Base-by-base conservation (phyloP, 2,113 vertebrate species). In the Scytalopus superciliaris region DNA sequence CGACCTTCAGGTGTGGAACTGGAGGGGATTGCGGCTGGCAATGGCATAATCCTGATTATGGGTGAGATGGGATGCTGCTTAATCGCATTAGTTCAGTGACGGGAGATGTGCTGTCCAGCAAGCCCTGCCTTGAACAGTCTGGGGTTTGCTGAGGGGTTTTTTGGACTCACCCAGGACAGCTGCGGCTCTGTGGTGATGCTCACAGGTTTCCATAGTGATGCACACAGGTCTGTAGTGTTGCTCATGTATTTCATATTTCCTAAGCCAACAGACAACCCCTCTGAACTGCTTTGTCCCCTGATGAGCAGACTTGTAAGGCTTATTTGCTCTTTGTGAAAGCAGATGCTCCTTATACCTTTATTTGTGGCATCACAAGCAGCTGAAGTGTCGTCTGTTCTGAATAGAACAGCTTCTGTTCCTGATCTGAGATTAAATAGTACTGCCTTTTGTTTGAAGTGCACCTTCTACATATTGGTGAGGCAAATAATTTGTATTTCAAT, bases 1-100 rank as follows among this genome's bases (percentile, higher is more conserved):
- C 6, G 56, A 9, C 4, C 37, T 31, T 4, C 37, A 2, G 14
- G 31, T 1, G 0, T 7, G 42, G 10, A 7, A 1, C 4, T 2
- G 52, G 52, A 6, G 6, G 4, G 2, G 50, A 3, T 16, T 8
- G 15, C 7, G 53, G 3, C 39, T 11, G 59, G 9, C 19, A 3
- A 74, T 37, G 25, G n/a, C n/a, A n/a, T n/a, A n/a, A n/a, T 14
- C 27, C 50, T 8, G 7, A 0, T 7, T 13, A 1, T 1, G 2
- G 1, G 31, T 5, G 67, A 9, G n/a, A 2, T 10, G 6, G 42
- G 25, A 47, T 30, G 4, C 25, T 1, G 21, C 9, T 3, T n/a
- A 3, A 45, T 50, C 16, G 12, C 31, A 0, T 18, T 31, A 16
- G 40, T 2, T 74, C 12, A 19, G 21, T 35, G 9, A 4, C 25